Evolutionary conservation across 2,113 vertebrate species (phyloP).

Genomic region (Galeopterus variegatus): DNA sequence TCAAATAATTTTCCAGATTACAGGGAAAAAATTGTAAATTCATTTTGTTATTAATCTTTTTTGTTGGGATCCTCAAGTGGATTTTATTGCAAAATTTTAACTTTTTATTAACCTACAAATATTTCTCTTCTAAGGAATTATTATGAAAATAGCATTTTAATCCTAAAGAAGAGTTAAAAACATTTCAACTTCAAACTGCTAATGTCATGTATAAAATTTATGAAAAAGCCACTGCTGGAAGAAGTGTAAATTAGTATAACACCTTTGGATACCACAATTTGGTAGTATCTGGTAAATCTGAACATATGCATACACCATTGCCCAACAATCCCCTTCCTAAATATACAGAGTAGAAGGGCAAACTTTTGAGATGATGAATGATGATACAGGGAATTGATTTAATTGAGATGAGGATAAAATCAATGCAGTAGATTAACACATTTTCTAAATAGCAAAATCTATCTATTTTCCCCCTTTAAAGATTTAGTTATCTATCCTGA

Average conservation of each 20-base stretch:
- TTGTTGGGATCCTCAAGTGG: neutral
- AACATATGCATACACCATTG: neutral
- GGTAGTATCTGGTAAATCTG: neutral
- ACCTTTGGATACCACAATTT: neutral
- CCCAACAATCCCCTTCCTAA: neutral
- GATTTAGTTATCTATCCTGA: constrained; percentile 62
- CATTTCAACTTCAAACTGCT: constrained; percentile 16
- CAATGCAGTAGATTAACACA: constrained; percentile 62
- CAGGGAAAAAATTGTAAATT: neutral
- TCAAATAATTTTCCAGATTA: constrained; percentile 16
- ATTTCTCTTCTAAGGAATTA: neutral
- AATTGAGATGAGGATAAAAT: constrained; percentile 71
- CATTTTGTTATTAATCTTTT: neutral
- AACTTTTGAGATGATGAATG: constrained; percentile 82
- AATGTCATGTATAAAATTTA: neutral
- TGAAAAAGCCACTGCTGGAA: neutral
- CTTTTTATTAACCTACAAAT: constrained; percentile 22
- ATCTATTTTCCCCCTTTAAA: constrained; percentile 2
- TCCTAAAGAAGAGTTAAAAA: neutral
- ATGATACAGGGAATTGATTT: constrained; percentile 79
- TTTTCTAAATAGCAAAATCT: constrained; percentile 59
- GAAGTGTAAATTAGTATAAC: neutral
- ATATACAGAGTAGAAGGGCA: constrained; percentile 59
- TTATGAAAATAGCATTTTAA: neutral
- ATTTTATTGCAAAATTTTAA: constrained; percentile 11